Base-by-base conservation (phyloP, 2,113 vertebrate species). In the Myocastor coypus region DNA sequence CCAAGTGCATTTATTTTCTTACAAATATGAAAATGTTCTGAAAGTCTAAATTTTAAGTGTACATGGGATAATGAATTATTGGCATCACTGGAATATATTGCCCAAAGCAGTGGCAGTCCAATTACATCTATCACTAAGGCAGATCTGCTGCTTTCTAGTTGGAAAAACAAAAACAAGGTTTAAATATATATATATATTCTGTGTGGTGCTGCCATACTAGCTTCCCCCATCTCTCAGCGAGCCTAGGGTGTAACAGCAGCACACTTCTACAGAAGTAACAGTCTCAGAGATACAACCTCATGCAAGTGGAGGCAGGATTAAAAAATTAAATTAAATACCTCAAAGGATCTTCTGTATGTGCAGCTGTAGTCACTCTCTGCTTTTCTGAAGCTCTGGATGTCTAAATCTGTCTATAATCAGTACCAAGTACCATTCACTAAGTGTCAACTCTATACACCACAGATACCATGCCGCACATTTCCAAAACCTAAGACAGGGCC, bases 1-100 rank as follows among this genome's bases (percentile, higher is more conserved):
- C 40, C 83, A 93, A 84, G 78, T 69, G 73, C 24, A 88, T 83
- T 46, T 66, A 71, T 64, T 96, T 37, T 88, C 87, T 61, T 82
- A n/a, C 4, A 71, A 96, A 91, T 34, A 61, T 12, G 22, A 88
- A 82, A 82, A 40, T 22, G 37, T 24, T 91, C 73, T 75, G 40
- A 40, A 93, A 84, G 26, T 75, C 66, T 40, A 82, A 91, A 92
- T 80, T 32, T 9, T 42, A 84, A 26, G 64, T 17, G 17, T 71
- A 71, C 14, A 30, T 2, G 14, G 55, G 42, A 13, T 64, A 96
- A 75, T 64, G 68, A 95, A 93, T 50, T 57, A 77, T 16, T 40
- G 66, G 66, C 64, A 87, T 69, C n/a, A 64, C 24, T 16, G 69
- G 66, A 89, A 85, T 71, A 14, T 66, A 61, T 40, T n/a, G 1